Conservation (phyloP, 2,113 vertebrate genomes). For the Dicaeum eximium region DNA sequence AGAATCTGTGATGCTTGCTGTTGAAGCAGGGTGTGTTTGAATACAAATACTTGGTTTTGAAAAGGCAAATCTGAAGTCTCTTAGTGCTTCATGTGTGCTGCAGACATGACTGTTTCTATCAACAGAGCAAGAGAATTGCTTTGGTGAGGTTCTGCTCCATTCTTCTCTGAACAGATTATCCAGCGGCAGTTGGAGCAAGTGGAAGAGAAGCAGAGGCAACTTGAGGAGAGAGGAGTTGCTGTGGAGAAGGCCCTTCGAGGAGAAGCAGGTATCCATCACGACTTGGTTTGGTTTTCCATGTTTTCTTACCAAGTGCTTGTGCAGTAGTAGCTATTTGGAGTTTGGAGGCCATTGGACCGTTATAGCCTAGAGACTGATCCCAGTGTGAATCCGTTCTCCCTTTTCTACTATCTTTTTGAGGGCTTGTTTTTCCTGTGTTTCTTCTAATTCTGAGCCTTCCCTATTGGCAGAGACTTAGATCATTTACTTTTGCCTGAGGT, state of each 20-base stretch:
- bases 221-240: constrained; percentile 93
- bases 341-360: not conserved
- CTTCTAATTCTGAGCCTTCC: not conserved
- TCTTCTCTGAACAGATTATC: constrained; percentile 82
- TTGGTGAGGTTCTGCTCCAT: not conserved
- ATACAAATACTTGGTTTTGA: not conserved
- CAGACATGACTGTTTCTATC: too few relatives aligned
- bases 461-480: not conserved
- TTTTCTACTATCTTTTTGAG: not conserved
- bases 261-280: constrained; percentile 90
- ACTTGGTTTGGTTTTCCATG: not conserved
- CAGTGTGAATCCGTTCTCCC: not conserved
- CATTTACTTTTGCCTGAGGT: not conserved
- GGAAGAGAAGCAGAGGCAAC: constrained; percentile 96
- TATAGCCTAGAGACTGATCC: not conserved
- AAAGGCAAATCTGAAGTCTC: not conserved
- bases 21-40: not conserved
- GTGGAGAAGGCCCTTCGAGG: constrained; percentile 97
- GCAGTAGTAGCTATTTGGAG: constrained; percentile 17
- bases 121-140: not conserved
- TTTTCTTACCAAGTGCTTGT: constrained; percentile 1
- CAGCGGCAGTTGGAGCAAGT: constrained; percentile 97
- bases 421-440: not conserved
- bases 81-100: not conserved
- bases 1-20: not conserved